Conservation (phyloP, 2,797 vertebrate species). For the Eremophila alpestris region DNA sequence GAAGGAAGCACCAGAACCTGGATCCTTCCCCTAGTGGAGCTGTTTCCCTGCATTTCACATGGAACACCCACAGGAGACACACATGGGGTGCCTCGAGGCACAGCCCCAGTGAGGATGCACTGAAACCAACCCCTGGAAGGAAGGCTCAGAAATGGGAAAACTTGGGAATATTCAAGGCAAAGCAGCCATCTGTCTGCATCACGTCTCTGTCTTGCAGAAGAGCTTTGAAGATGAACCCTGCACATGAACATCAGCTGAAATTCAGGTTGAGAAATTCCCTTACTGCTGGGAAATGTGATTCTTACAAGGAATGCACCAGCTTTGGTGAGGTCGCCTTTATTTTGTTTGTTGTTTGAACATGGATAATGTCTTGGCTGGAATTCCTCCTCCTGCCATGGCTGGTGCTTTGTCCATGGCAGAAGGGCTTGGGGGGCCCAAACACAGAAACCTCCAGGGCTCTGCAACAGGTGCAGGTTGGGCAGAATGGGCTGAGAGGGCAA, state of each 20-base stretch:
- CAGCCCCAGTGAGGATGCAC: not conserved
- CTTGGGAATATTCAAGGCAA: not conserved
- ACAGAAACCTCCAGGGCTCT: not conserved
- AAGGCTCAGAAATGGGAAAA: not conserved
- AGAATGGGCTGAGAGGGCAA: not conserved
- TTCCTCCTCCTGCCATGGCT: not conserved
- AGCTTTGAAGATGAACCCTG: not conserved
- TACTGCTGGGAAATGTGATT: rapidly evolving
- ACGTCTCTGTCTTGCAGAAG: rapidly evolving
- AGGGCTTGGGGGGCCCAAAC: not conserved
- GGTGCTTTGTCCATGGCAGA: not conserved
- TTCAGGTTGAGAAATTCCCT: not conserved
- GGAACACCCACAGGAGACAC: not conserved
- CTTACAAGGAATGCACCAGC: rapidly evolving
- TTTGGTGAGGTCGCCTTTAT: not conserved
- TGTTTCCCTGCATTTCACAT: not conserved
- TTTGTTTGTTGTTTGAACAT: not conserved
- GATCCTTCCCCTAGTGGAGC: not conserved
- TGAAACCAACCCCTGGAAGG: not conserved
- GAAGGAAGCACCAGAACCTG: not conserved
- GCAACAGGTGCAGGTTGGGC: not conserved
- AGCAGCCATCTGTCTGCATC: not conserved
- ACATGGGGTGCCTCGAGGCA: not conserved
- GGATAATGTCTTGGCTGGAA: not conserved
- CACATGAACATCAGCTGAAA: not conserved